A percentile compares a stretch with the other conserved stretches of the same genome.
phyloP scores from a whole-genome alignment of 2,113 vertebrate species.

The Zeus faber region DNA sequence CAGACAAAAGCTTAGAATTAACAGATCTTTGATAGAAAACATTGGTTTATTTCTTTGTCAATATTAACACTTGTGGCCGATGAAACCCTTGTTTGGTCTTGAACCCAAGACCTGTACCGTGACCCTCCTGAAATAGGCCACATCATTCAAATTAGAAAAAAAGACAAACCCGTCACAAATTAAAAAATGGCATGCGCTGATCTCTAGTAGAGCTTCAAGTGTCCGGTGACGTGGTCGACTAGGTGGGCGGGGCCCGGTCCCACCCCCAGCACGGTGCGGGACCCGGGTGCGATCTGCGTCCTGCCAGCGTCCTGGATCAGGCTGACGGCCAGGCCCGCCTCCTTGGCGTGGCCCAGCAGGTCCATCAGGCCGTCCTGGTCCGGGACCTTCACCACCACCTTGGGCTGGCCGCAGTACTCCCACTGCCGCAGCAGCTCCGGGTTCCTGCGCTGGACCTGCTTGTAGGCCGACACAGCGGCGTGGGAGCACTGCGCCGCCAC shows the following conservation, averaged over 20 bases:
- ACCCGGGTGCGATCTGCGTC: constrained; percentile 93
- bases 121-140: not conserved
- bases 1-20: too few relatives aligned
- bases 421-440: constrained; percentile 87
- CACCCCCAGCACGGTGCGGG: constrained; percentile 88
- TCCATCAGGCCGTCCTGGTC: constrained; percentile 84
- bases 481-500: constrained; percentile 93
- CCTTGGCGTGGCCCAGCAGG: constrained; percentile 81
- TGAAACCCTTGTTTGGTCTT: too few relatives aligned
- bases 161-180: constrained; percentile 15
- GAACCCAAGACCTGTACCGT: not conserved
- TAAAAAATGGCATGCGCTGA: not conserved
- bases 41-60: too few relatives aligned
- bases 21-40: too few relatives aligned
- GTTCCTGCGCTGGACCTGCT: constrained; percentile 83
- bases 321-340: constrained; percentile 84
- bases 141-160: constrained; percentile 11
- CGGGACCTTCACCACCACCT: constrained; percentile 90
- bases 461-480: constrained; percentile 91
- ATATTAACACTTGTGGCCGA: too few relatives aligned
- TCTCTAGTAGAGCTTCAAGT: constrained; percentile 87
- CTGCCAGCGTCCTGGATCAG: constrained; percentile 94
- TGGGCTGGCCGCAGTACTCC: constrained; percentile 95
- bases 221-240: constrained; percentile 88
- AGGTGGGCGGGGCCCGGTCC: constrained; percentile 88